Evolutionary conservation across 2,888 invertebrate genomes (phyloP).

Genomic region (Noctua pronuba): DNA sequence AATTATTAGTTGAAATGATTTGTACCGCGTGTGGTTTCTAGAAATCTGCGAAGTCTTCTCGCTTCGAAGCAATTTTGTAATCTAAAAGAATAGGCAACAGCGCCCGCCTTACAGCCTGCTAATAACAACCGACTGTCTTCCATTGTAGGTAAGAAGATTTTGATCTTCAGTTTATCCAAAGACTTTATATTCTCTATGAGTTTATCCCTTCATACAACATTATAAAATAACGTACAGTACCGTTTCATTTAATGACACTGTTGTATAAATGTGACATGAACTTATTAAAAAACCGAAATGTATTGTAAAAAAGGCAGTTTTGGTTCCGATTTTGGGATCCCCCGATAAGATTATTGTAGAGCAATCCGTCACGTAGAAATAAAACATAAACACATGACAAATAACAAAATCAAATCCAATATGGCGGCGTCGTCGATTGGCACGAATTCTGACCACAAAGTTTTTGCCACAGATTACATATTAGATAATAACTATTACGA

Average conservation of each 20-base stretch:
- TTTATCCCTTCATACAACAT: too few relatives aligned
- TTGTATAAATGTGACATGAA: too few relatives aligned
- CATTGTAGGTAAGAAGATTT: background rate
- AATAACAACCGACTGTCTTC: background rate
- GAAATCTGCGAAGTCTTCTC: background rate
- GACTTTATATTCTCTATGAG: too few relatives aligned
- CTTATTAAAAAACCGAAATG: too few relatives aligned
- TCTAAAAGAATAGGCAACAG: background rate
- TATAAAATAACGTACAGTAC: too few relatives aligned
- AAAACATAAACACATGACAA: background rate
- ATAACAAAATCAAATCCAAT: conserved; percentile 12
- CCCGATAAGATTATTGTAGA: too few relatives aligned
- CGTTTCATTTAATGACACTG: too few relatives aligned
- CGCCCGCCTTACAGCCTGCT: background rate
- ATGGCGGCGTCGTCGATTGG: conserved; percentile 37
- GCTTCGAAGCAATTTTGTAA: background rate
- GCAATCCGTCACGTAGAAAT: too few relatives aligned
- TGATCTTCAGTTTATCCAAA: too few relatives aligned
- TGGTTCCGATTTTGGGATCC: too few relatives aligned
- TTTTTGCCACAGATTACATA: conserved; percentile 56
- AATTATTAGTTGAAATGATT: background rate
- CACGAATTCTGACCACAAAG: conserved; percentile 48
- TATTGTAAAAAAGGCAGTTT: too few relatives aligned
- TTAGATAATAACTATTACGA: conserved; percentile 50
- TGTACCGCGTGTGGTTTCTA: background rate